Evolutionary conservation across 1,140 invertebrate species (phyloP), one percentile per base, ranked within the genome.

Genomic region (Wasmannia auropunctata): DNA sequence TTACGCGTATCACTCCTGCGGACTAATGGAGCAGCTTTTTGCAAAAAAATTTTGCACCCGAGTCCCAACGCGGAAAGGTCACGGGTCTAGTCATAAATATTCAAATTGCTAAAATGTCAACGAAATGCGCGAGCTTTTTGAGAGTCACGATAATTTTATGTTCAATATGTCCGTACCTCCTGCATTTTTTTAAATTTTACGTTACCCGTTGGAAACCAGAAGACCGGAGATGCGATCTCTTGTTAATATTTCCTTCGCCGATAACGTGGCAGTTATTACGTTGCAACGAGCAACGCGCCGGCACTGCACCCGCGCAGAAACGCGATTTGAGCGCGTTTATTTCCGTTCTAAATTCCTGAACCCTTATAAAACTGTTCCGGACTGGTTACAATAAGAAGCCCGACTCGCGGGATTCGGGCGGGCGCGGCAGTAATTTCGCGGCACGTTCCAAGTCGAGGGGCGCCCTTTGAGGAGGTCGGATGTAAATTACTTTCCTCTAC

Each of bases 401-500:
- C 25, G 11, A 56, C 31, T 70, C 49, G 43, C 28, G n/a, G 37
- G n/a, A 34, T 16, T 43, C 34, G 16, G n/a, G n/a, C n/a, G n/a
- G n/a, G n/a, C n/a, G n/a, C 31, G 28, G 19, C 22, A 25, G 79
- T 83, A 83, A 83, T 83, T 83, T 25, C 67, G 54, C 34, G 19
- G 28, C 51, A 51, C 67, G 67, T 31, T 43, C 70, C 67, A 80
- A 80, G 46, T 40, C 25, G 28, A 22, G 51, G 28, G n/a, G n/a
- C n/a, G 58, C 22, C 67, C 51, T 83, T 83, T 83, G 79, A 83
- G 40, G 19, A 83, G 37, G n/a, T n/a, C 37, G 51, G n/a, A 83
- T 83, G 67, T 58, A 58, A 83, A 83, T 83, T 74, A 83, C 79
- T 83, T 83, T 83, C 54, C 46, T 83, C 67, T 34, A 72, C 58